Conservation (phyloP, 2,888 invertebrate genomes). For the Rotaria magnacalcarata region DNA sequence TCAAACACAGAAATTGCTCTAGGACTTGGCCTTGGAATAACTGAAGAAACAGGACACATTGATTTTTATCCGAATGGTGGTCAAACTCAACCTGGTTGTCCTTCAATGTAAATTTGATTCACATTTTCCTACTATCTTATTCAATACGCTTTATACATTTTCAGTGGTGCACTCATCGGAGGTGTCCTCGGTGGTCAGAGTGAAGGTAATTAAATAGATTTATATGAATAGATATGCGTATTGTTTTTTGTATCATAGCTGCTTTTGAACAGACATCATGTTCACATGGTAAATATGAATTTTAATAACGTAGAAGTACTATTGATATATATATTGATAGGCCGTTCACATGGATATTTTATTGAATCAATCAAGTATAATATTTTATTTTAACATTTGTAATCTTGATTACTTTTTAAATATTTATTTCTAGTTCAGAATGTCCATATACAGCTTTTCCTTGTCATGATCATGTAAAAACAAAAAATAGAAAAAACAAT, state of each 20-base stretch:
- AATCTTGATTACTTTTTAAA: neutral
- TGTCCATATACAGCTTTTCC: slow-evolving; percentile 36
- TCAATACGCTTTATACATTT: too few species aligned
- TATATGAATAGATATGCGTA: neutral
- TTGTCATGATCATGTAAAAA: neutral
- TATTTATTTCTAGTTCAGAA: neutral
- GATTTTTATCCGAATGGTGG: slow-evolving; percentile 90
- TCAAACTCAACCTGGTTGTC: slow-evolving; percentile 73
- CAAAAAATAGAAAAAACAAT: neutral
- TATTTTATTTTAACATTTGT: neutral
- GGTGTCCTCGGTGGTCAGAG: slow-evolving; percentile 14
- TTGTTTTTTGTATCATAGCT: neutral
- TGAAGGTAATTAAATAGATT: neutral
- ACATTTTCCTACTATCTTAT: neutral
- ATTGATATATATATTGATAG: neutral
- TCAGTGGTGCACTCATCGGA: neutral
- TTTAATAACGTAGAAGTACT: neutral
- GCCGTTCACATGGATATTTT: slow-evolving; percentile 17
- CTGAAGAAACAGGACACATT: slow-evolving; percentile 64
- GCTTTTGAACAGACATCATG: slow-evolving; percentile 31
- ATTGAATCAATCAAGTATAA: slow-evolving; percentile 24
- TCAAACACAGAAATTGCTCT: slow-evolving; percentile 50
- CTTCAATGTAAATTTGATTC: slow-evolving; percentile 33
- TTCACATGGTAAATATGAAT: slow-evolving; percentile 1
- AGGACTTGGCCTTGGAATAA: slow-evolving; percentile 34